Base-by-base conservation (phyloP, 1,140 invertebrate species). In the Drosophila subobscura region DNA sequence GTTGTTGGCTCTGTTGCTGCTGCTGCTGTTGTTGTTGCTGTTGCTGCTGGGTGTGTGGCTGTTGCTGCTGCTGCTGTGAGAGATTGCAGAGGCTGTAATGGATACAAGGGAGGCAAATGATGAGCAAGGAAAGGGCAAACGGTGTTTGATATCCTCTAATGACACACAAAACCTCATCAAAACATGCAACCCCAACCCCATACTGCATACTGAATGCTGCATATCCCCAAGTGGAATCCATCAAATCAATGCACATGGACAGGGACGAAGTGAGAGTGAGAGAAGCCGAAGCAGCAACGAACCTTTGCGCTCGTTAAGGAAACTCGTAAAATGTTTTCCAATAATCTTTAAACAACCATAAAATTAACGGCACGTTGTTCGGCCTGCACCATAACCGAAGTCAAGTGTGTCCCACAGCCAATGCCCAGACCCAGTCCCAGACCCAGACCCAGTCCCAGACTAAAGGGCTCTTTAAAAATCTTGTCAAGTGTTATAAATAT, bases 401-500 rank as follows among this genome's bases (percentile, higher is more conserved):
- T 83, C 74, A 84, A 83, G 79, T 84, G 79, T 63, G 71, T 80
- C 73, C 59, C 72, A 53, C 59, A 8, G n/a, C 47, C 37, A 58
- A 64, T 74, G 59, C 56, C 72, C 54, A 8, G 27, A 14, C n/a
- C 12, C 6, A 40, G 49, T 16, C 47, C 27, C 8, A 29, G 29
- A 37, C 60, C 23, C 42, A 47, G 37, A 8, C 22, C 33, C 27
- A 37, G n/a, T 41, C 41, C 58, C 72, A 44, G 52, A 33, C 23
- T 47, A 37, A 55, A 64, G 71, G 51, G 71, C 44, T 60, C 72
- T 59, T 53, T 29, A 72, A 78, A 78, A 86, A 86, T 85, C 83
- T 75, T 86, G 81, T 86, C 81, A 86, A 86, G 81, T 86, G 81
- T 72, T 86, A 86, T 81, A 85, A 88, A 86, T 86, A 86, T 85